These are phyloP conservation scores for Entelurus aequoreus DNA, from an alignment of 2,113 vertebrate genomes.

Conservation along the genomic window DNA sequence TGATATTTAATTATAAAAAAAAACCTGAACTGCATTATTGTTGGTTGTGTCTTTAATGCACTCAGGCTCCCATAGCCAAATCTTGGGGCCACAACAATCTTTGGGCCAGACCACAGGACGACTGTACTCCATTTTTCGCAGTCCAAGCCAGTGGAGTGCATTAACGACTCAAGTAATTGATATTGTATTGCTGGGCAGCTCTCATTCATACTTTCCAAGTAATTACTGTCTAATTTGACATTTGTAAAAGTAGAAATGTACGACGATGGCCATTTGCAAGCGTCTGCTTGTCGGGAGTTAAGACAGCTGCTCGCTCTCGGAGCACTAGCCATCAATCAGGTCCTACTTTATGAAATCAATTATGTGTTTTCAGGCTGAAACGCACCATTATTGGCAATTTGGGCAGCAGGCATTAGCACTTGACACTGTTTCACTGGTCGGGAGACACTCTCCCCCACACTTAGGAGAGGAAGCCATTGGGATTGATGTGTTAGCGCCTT, in stretches of 20 bases:
- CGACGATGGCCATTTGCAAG: background rate
- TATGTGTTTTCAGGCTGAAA: constrained; percentile 8
- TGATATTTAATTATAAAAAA: too few relatives aligned
- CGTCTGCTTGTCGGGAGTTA: constrained; percentile 11
- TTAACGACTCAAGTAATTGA: background rate
- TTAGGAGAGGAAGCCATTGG: constrained; percentile 11
- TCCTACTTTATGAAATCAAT: constrained; percentile 25
- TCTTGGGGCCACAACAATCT: too few relatives aligned
- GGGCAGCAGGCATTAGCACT: background rate
- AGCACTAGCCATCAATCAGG: constrained; percentile 5
- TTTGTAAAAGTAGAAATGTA: background rate
- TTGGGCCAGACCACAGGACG: too few relatives aligned
- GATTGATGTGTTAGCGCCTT: background rate
- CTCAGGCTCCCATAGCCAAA: too few relatives aligned
- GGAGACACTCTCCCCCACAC: constrained; percentile 7
- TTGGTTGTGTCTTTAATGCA: too few relatives aligned
- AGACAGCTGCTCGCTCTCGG: constrained; percentile 14
- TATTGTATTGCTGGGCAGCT: background rate
- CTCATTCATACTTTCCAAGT: background rate
- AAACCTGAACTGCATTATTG: too few relatives aligned
- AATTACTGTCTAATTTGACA: background rate
- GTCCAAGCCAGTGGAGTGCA: too few relatives aligned
- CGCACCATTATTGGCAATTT: constrained; percentile 1
- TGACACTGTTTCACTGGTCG: background rate
- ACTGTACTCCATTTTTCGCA: too few relatives aligned